Conservation (phyloP, 2,797 vertebrate genomes). For the Hylomyscus alleni region DNA sequence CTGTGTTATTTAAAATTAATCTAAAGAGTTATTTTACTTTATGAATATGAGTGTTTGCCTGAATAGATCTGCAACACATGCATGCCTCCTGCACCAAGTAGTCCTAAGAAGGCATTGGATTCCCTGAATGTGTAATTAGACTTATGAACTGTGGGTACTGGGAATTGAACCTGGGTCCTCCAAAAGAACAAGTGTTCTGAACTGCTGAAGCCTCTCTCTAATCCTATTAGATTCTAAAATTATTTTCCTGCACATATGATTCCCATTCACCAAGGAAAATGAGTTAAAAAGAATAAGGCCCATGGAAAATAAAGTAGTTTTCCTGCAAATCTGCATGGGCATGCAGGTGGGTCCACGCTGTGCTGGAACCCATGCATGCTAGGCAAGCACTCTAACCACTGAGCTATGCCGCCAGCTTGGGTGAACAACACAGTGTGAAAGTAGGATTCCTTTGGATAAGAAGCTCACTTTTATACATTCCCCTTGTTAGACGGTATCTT, state of each 20-base stretch:
- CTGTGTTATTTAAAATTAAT: neutral
- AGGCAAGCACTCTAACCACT: neutral
- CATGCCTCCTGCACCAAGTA: too few relatives aligned
- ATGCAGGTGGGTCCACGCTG: neutral
- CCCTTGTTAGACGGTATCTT: neutral
- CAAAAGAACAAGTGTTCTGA: neutral
- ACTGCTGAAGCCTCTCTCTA: neutral
- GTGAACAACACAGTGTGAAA: neutral
- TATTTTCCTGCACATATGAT: neutral
- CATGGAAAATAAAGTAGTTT: neutral
- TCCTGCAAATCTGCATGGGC: neutral
- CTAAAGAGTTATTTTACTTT: neutral
- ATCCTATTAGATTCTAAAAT: neutral
- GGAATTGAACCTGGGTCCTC: neutral
- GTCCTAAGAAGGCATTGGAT: too few relatives aligned
- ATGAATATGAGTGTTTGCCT: too few relatives aligned
- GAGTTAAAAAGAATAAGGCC: neutral
- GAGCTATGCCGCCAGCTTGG: neutral
- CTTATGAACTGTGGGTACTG: neutral
- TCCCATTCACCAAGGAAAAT: neutral
- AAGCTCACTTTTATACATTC: neutral
- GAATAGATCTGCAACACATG: too few relatives aligned
- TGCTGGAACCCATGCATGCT: neutral
- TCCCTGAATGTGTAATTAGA: neutral
- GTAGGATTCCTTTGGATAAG: conserved; percentile 22